Conservation (phyloP, 2,797 vertebrate species). For the Myotis daubentonii region DNA sequence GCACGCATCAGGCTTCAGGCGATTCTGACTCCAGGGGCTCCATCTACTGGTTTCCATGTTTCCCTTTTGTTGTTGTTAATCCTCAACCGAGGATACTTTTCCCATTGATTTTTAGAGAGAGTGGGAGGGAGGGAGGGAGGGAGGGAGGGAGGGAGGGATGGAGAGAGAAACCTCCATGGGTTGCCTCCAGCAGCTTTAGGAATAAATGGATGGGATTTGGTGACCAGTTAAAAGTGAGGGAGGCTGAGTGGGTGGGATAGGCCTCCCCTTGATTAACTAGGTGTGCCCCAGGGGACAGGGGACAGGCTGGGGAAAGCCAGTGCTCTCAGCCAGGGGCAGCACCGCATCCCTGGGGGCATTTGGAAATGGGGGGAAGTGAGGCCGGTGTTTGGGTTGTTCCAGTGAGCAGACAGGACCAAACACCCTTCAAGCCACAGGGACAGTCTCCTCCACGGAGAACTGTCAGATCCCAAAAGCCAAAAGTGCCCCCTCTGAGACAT, state of each 20-base stretch:
- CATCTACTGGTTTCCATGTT: too few species aligned
- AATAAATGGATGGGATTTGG: not conserved
- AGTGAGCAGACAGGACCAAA: not conserved
- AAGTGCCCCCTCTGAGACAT: not conserved
- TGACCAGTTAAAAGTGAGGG: not conserved
- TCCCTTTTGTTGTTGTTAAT: too few species aligned
- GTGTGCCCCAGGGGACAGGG: not conserved
- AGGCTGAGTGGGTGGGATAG: not conserved
- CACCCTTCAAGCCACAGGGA: not conserved
- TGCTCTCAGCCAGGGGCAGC: not conserved
- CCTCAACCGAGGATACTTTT: too few species aligned
- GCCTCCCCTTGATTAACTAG: not conserved
- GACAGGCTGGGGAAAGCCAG: not conserved
- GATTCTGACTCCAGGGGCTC: not conserved
- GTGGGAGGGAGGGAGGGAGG: too few species aligned
- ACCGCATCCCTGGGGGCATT: not conserved
- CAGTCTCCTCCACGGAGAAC: not conserved
- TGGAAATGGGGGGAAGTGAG: not conserved
- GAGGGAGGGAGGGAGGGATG: too few species aligned
- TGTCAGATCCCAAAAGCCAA: not conserved
- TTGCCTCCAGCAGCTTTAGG: not conserved
- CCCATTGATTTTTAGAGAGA: too few species aligned
- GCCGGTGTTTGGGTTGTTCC: not conserved
- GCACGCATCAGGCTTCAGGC: not conserved
- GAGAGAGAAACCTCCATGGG: not conserved